Evolutionary conservation across 2,113 vertebrate genomes (phyloP).

Genomic region (Potamarius usumacintae): DNA sequence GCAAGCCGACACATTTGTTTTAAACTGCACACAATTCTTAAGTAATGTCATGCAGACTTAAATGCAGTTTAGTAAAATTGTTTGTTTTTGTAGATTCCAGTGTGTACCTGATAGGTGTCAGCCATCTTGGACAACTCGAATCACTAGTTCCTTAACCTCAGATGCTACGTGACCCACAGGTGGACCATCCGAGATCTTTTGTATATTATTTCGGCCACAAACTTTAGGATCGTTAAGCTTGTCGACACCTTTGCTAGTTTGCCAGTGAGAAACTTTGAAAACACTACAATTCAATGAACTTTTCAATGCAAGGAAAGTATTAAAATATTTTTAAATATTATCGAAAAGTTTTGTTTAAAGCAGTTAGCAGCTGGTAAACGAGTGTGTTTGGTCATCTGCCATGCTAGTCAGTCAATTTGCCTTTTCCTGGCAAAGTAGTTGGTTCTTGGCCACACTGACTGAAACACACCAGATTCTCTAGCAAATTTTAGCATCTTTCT

Average conservation of each 20-base stretch:
- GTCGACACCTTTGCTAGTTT: not conserved
- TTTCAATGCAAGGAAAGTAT: not conserved
- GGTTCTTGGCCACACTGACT: not conserved
- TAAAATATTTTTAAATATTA: not conserved
- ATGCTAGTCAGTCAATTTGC: not conserved
- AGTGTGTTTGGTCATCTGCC: not conserved
- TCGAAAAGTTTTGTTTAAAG: not conserved
- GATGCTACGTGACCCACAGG: not conserved
- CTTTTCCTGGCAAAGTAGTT: not conserved
- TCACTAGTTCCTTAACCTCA: not conserved
- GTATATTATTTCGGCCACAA: not conserved
- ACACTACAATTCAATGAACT: not conserved
- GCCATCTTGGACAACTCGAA: not conserved
- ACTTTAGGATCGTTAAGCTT: not conserved
- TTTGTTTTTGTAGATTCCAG: not conserved
- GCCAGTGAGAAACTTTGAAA: not conserved
- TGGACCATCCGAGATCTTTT: not conserved
- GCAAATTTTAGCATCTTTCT: not conserved
- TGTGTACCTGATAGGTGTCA: not conserved
- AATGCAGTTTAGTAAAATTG: not conserved
- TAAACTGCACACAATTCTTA: not conserved
- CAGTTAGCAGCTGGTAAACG: not conserved
- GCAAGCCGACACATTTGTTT: not conserved
- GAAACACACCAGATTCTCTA: not conserved
- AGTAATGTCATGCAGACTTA: not conserved